Conservation (phyloP, 1,140 invertebrate genomes). For the Agrypnia vestita region DNA sequence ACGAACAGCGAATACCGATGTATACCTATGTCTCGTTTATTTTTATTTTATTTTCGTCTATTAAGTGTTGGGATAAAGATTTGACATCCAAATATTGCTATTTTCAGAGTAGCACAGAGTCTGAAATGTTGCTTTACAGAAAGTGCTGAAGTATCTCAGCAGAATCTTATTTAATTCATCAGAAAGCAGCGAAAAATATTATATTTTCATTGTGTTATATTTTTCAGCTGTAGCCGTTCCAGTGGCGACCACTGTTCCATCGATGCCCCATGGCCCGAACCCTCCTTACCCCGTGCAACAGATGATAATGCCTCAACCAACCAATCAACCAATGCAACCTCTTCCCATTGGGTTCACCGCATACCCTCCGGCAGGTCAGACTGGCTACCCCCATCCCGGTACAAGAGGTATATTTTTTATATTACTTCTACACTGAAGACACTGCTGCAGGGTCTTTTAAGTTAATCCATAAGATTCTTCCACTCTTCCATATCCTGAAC, state of each 20-base stretch:
- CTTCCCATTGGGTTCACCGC: constrained; percentile 18
- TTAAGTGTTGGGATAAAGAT: no score
- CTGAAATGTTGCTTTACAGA: neutral
- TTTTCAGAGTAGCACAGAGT: no score
- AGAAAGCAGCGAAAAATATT: neutral
- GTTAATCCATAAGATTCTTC: neutral
- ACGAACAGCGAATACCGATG: no score
- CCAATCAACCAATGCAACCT: neutral
- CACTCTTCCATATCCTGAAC: neutral
- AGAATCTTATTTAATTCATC: neutral
- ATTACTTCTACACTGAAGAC: neutral
- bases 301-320: constrained; percentile 25
- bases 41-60: no score
- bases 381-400: constrained; percentile 17
- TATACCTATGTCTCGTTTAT: no score
- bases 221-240: constrained; percentile 33
- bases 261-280: neutral
- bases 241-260: neutral
- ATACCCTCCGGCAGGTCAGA: constrained; percentile 10
- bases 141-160: neutral
- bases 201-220: neutral
- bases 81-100: no score
- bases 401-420: constrained; percentile 12
- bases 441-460: no score
- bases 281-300: constrained; percentile 32